Evolutionary conservation across 2,797 vertebrate species (phyloP), one percentile per base, ranked within the genome.

Genomic region (Chelonia mydas): DNA sequence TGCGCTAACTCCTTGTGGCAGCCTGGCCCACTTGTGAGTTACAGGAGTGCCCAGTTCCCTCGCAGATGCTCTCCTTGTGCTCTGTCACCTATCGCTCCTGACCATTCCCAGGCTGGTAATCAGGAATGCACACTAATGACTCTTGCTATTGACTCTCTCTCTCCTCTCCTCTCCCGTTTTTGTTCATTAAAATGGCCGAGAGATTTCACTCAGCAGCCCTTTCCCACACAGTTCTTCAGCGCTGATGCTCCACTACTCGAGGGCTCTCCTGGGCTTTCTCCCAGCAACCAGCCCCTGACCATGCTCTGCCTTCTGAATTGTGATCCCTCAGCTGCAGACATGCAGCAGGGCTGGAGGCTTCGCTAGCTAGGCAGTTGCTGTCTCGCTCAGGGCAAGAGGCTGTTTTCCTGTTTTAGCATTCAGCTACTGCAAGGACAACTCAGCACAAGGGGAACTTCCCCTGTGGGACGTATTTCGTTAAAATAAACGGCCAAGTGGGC

Each of bases 401-500:
- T 83, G 72, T 50, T 80, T 1, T 76, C 72, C 72, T 86, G 41
- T 85, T 92, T 92, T 86, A 49, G 59, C 0, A 1, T 53, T 92
- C 84, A n/a, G 78, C 83, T 65, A 2, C 65, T 1, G 0, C 0
- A 12, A 89, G 85, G 82, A 78, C 1, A 3, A 76, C 87, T 95
- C 54, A 78, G 91, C 92, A 87, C 31, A 88, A 87, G 68, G 93
- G 89, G 72, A 79, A 79, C 90, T 87, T 84, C 76, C 57, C 85
- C 93, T 81, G 83, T 50, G 88, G 72, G 89, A 37, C 92, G 88
- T 91, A 53, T 90, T 97, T 90, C 81, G 4, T 93, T 86, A 53
- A 68, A 88, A 93, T 86, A 91, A 94, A 83, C 77, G 91, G 55
- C 80, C 83, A 87, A 83, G 61, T 83, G 89, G 54, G 87, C 83